Conservation (phyloP, 2,888 invertebrate genomes). For the Cetonia aurata region DNA sequence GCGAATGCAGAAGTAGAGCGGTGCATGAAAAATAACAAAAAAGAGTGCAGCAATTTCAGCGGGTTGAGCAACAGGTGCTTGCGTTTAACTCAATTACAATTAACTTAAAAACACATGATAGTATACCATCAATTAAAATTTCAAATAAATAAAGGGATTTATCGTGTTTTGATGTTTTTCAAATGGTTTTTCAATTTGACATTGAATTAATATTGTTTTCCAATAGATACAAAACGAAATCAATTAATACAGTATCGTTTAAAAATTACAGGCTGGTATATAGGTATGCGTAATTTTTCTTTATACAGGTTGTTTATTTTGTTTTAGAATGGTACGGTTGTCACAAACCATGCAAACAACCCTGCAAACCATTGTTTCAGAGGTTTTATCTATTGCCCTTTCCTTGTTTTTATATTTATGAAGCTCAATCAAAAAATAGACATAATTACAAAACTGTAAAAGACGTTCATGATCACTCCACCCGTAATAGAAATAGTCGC, state of each 20-base stretch:
- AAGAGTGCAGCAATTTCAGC: conserved; percentile 17
- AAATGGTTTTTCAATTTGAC: background rate
- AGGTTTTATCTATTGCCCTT: no score
- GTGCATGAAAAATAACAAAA: conserved; percentile 14
- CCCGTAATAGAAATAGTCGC: no score
- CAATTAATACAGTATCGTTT: conserved; percentile 9
- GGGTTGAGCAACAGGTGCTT: conserved; percentile 33
- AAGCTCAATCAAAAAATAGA: no score
- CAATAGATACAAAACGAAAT: conserved; percentile 11
- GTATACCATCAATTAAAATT: conserved; percentile 36
- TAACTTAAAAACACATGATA: conserved; percentile 34
- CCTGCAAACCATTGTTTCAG: no score
- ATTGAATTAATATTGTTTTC: conserved; percentile 23
- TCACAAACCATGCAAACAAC: no score
- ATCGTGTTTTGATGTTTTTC: conserved; percentile 12
- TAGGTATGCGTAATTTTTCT: background rate
- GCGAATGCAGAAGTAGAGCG: conserved; percentile 4
- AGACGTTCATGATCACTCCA: no score
- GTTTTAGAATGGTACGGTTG: no score
- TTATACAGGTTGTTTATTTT: no score
- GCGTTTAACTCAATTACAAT: conserved; percentile 30
- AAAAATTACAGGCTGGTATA: background rate
- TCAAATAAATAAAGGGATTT: conserved; percentile 22
- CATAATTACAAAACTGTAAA: no score
- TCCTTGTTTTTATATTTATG: no score